Percentiles rank a stretch among this genome's conserved stretches.
These are phyloP conservation scores for Ephialtes manifestator DNA, from an alignment of 2,888 invertebrate species.

Conservation along the genomic window DNA sequence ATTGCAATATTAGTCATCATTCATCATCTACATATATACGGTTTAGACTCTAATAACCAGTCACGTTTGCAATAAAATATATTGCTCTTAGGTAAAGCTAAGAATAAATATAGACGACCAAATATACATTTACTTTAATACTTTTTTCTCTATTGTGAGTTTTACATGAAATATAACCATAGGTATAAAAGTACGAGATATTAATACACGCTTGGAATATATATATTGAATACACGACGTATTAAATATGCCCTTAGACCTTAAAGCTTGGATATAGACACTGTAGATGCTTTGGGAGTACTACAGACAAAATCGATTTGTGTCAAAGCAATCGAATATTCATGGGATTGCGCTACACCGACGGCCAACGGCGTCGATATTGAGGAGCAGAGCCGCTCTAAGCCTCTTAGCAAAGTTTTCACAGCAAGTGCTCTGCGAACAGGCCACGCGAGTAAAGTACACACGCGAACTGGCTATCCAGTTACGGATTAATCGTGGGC, in stretches of 20 bases:
- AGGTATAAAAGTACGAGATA: neutral
- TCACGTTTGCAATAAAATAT: too few species aligned
- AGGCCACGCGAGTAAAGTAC: slow-evolving; percentile 63
- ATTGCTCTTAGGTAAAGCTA: too few species aligned
- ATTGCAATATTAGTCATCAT: too few species aligned
- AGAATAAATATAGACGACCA: too few species aligned
- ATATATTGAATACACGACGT: neutral
- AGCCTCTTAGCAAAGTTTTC: slow-evolving; percentile 66
- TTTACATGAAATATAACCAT: slow-evolving; percentile 11
- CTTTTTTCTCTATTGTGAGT: too few species aligned
- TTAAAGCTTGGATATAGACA: neutral
- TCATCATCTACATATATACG: too few species aligned
- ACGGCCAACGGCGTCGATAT: slow-evolving; percentile 37
- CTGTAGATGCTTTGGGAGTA: neutral
- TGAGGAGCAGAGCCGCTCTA: slow-evolving; percentile 42
- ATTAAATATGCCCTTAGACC: slow-evolving; percentile 13
- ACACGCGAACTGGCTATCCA: slow-evolving; percentile 60
- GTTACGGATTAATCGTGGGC: slow-evolving; percentile 65
- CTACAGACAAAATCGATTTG: slow-evolving; percentile 47
- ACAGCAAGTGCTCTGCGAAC: slow-evolving; percentile 35
- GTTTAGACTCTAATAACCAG: too few species aligned
- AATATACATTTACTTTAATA: too few species aligned
- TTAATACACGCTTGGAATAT: neutral
- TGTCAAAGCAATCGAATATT: slow-evolving; percentile 61
- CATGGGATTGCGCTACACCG: slow-evolving; percentile 52